These are phyloP conservation scores for Gulo gulo DNA, from an alignment of 2,113 vertebrate genomes.

Conservation along the genomic window DNA sequence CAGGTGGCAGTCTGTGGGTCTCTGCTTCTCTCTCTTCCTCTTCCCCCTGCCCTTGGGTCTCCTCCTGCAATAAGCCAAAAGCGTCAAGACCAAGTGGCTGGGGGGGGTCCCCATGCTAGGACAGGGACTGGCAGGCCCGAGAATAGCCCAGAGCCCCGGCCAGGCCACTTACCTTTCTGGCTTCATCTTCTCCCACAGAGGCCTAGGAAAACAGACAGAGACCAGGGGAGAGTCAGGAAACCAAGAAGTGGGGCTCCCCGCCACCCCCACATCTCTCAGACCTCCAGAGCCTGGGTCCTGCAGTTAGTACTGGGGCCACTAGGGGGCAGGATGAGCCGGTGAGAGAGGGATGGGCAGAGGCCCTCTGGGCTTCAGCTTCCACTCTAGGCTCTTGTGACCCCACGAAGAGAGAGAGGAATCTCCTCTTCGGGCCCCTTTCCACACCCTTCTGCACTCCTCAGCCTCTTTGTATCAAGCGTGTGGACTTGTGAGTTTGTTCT, in stretches of 20 bases:
- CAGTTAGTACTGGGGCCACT: not conserved
- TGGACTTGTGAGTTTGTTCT: not conserved
- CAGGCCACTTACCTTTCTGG: slow-evolving; percentile 80
- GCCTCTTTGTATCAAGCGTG: not conserved
- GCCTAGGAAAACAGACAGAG: slow-evolving; percentile 71
- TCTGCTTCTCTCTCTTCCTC: slow-evolving; percentile 84
- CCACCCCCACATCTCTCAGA: not conserved
- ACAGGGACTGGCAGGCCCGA: slow-evolving; percentile 22
- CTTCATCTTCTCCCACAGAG: slow-evolving; percentile 71
- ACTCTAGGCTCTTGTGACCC: not conserved
- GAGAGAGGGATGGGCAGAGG: not conserved
- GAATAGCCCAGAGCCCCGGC: slow-evolving; percentile 3
- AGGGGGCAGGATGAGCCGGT: slow-evolving; percentile 52
- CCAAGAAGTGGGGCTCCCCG: not conserved
- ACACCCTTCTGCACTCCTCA: not conserved
- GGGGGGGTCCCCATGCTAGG: slow-evolving; percentile 49
- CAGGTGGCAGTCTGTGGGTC: slow-evolving; percentile 83
- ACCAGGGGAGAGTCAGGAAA: not conserved
- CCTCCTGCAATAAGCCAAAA: slow-evolving; percentile 82
- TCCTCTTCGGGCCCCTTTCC: not conserved
- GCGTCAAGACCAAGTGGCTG: slow-evolving; percentile 63
- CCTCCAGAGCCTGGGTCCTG: not conserved
- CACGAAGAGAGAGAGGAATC: not conserved
- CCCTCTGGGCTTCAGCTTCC: not conserved
- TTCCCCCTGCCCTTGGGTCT: slow-evolving; percentile 82